A percentile compares a stretch with the other conserved stretches of the same genome.
Evolutionary conservation across 2,113 vertebrate species (phyloP).

Genomic region (Zosterops borbonicus): DNA sequence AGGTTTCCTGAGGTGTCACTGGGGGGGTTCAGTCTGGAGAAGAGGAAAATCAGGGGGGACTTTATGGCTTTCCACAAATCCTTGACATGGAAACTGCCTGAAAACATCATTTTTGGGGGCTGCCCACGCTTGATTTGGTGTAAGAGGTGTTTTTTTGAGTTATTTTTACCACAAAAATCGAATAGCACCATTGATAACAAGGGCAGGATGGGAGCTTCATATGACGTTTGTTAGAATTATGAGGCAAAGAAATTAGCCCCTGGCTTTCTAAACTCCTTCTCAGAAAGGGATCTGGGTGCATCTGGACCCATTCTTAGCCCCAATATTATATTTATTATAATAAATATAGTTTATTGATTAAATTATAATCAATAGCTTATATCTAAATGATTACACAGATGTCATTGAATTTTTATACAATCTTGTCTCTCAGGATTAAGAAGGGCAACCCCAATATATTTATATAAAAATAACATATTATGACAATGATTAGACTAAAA

Average conservation of each 20-base stretch:
- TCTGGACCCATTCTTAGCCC: neutral
- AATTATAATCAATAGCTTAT: neutral
- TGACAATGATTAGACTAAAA: neutral
- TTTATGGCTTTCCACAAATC: neutral
- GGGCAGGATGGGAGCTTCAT: neutral
- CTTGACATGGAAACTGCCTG: neutral
- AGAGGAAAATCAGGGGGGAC: neutral
- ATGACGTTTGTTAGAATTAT: neutral
- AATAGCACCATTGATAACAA: neutral
- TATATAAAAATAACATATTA: neutral
- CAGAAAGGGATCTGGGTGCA: neutral
- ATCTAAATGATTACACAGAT: neutral
- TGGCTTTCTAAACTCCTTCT: neutral
- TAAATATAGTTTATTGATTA: too few species aligned
- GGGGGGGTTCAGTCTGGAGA: neutral
- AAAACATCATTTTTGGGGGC: neutral
- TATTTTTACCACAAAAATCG: neutral
- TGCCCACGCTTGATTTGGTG: rapidly evolving
- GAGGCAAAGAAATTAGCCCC: neutral
- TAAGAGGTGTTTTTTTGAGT: neutral
- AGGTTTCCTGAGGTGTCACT: neutral
- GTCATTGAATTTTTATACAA: neutral
- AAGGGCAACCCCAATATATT: neutral
- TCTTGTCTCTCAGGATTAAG: neutral
- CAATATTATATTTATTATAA: neutral